Evolutionary conservation across 1,140 invertebrate species (phyloP), one percentile per base, ranked within the genome.

Genomic region (Drosophila kikkawai): DNA sequence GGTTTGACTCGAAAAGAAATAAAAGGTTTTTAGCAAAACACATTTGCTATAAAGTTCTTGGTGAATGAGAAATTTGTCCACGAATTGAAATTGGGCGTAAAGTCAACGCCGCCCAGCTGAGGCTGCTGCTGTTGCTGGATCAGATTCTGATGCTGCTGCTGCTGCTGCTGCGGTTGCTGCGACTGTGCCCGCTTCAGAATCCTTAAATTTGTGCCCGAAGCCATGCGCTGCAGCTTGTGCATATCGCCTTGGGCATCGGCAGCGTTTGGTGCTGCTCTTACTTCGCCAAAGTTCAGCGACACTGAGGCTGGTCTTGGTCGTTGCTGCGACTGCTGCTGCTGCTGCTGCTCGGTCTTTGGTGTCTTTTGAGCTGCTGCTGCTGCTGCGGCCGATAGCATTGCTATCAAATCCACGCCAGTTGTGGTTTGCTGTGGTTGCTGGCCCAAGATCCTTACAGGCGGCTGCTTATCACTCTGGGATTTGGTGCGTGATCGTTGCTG

Each of bases 1-100:
- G 26, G 5, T 32, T 32, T n/a, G 26, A 50, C 29, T 63, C 12
- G 9, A 63, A 44, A 13, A 4, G 5, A 34, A 13, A 45, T 6
- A 29, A 63, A 22, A 19, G 36, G 13, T 56, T n/a, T 57, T 86
- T 91, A 92, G 90, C 91, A 92, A 91, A 92, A 92, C 22, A 92
- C 91, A 71, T 92, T 92, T 79, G 91, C 84, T 77, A 92, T 92
- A 58, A 91, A 91, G 82, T 92, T 92, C 79, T 92, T 92, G 56
- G 91, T 92, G 69, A 92, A 92, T 75, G 91, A 90, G 58, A 92
- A 92, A 91, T 92, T 92, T 56, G 81, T 92, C 91, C 91, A 92
- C 76, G 91, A 91, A 86, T 91, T 91, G 11, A 92, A 92, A 74
- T 73, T 92, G 68, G 91, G 91, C 79, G 80, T 82, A 61, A 85